Base-by-base conservation (phyloP, 2,113 vertebrate species). In the Scytalopus superciliaris region DNA sequence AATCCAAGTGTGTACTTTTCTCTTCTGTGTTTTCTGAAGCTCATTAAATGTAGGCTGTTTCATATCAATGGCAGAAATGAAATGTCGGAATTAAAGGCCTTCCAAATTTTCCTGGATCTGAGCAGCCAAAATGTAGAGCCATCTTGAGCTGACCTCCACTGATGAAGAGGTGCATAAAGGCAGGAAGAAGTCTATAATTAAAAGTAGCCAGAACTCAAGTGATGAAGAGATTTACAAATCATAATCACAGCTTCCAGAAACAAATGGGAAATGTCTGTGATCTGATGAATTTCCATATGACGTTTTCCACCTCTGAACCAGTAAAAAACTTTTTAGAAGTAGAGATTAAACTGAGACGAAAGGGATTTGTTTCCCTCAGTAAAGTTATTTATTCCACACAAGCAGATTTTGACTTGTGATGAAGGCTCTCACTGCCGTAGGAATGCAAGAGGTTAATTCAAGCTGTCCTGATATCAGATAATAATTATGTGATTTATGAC, bases 401-500 rank as follows among this genome's bases (percentile, higher is more conserved):
- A 70, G 75, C 45, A 89, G 74, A 88, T 73, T 94, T 88, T 86
- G 47, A 88, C 92, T 91, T 95, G 72, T 0, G 2, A 70, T 86
- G 87, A 83, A 78, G 63, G 24, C 67, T 87, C 53, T 92, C 60
- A 44, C 75, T 93, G 84, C 87, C 78, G 67, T 77, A 92, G 90
- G 82, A 96, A 96, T 92, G 78, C 91, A 84, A 85, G 72, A 90
- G 87, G 94, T 92, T 96, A 95, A 74, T 88, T 96, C 7, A 21
- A 83, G 68, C 79, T 96, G 84, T 94, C 94, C 88, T 92, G 85
- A 74, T 93, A 96, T 84, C 82, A 96, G 87, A 94, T 91, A 96
- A 93, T 96, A 88, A 94, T 96, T 93, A 88, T 0, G 2, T 95
- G 90, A 90, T 94, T 96, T 95, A 91, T 96, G 75, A 85, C 87